These are phyloP conservation scores for Proales similis DNA, from an alignment of 1,140 invertebrate genomes.

Conservation along the genomic window DNA sequence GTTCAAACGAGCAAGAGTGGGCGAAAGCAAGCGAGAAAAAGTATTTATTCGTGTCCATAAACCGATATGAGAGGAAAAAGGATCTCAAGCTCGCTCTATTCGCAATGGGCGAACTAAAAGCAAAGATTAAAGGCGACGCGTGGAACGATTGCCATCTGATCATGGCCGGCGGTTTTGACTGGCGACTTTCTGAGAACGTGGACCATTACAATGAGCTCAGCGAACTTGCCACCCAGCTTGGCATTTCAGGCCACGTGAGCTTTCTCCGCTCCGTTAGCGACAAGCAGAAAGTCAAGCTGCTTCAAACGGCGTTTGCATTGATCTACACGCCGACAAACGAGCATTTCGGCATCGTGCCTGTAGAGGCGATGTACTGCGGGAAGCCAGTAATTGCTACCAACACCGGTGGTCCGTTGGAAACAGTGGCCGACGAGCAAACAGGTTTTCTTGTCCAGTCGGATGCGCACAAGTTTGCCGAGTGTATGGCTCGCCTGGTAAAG, in stretches of 20 bases:
- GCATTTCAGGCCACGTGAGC: slow-evolving; percentile 52
- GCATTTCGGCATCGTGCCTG: slow-evolving; percentile 98
- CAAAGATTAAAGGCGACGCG: not conserved
- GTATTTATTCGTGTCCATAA: slow-evolving; percentile 71
- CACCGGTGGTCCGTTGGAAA: slow-evolving; percentile 89
- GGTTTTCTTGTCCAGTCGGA: slow-evolving; percentile 72
- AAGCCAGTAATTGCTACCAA: slow-evolving; percentile 90
- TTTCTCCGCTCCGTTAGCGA: slow-evolving; percentile 73
- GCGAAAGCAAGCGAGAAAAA: slow-evolving; percentile 8
- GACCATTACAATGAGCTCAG: slow-evolving; percentile 74
- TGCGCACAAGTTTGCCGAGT: slow-evolving; percentile 65
- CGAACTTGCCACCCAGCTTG: slow-evolving; percentile 59
- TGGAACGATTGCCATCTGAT: slow-evolving; percentile 63
- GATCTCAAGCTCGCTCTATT: slow-evolving; percentile 75
- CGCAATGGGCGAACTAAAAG: slow-evolving; percentile 64
- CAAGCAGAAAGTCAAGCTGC: slow-evolving; percentile 68
- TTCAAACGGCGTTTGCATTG: slow-evolving; percentile 67
- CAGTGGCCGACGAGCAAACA: slow-evolving; percentile 74
- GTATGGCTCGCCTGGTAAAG: slow-evolving; percentile 66
- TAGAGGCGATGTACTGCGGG: slow-evolving; percentile 91
- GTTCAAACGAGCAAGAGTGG: not conserved
- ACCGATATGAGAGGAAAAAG: slow-evolving; percentile 95
- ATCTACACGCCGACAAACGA: slow-evolving; percentile 93
- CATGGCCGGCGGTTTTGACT: slow-evolving; percentile 95
- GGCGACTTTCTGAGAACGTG: slow-evolving; percentile 76